These are phyloP conservation scores for Chironomus tentans DNA, from an alignment of 2,888 invertebrate genomes.

Conservation along the genomic window DNA sequence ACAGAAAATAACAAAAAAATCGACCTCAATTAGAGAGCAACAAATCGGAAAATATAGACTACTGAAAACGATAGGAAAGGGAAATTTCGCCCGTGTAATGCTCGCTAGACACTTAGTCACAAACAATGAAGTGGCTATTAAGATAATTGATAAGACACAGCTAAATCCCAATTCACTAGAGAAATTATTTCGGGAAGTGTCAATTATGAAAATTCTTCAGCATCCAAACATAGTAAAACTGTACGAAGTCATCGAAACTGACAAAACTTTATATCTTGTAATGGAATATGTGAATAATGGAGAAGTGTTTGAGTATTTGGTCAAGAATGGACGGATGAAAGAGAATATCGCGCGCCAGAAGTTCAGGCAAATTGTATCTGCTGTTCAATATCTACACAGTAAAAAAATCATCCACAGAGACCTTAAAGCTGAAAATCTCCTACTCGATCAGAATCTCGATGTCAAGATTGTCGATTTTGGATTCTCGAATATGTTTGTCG, in stretches of 20 bases:
- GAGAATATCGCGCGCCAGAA: conserved; percentile 24
- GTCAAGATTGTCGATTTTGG: conserved; percentile 26
- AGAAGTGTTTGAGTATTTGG: conserved; percentile 23
- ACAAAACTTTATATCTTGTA: conserved; percentile 16
- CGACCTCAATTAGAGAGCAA: conserved; percentile 12
- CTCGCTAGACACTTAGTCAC: conserved; percentile 18
- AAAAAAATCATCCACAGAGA: conserved; percentile 24
- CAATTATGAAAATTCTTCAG: conserved; percentile 11
- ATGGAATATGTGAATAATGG: conserved; percentile 24
- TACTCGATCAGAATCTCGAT: conserved; percentile 13
- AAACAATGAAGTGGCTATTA: conserved; percentile 15
- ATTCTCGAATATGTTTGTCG: conserved; percentile 21
- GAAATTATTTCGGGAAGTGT: conserved; percentile 21
- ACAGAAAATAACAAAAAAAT: not conserved
- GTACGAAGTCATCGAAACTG: conserved; percentile 22
- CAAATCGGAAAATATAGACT: conserved; percentile 15
- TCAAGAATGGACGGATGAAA: conserved; percentile 24
- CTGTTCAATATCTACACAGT: conserved; percentile 22
- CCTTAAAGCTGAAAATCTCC: conserved; percentile 21
- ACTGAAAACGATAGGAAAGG: conserved; percentile 22
- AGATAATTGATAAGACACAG: conserved; percentile 25
- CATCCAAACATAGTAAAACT: conserved; percentile 26
- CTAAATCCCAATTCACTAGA: conserved; percentile 16
- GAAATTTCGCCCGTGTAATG: conserved; percentile 23
- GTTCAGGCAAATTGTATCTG: conserved; percentile 25